Evolutionary conservation across 2,888 invertebrate species (phyloP).

Genomic region (Latrodectus elegans): DNA sequence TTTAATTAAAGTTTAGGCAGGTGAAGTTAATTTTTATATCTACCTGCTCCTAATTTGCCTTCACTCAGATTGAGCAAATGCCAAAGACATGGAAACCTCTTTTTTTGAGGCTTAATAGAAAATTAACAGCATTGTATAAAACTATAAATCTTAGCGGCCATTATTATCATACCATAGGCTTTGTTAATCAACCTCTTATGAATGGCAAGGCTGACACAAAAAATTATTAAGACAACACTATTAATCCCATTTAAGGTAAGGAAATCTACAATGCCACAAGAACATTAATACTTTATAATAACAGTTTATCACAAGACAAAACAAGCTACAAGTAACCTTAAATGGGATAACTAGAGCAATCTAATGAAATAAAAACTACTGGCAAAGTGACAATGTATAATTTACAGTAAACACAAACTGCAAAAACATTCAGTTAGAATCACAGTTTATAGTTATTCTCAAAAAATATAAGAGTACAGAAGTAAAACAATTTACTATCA

Average conservation of each 20-base stretch:
- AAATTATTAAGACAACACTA: constrained; percentile 44
- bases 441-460: neutral
- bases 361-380: constrained; percentile 39
- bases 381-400: constrained; percentile 58
- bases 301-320: constrained; percentile 22
- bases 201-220: constrained; percentile 64
- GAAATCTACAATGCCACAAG: constrained; percentile 10
- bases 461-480: neutral
- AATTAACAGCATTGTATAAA: constrained; percentile 58
- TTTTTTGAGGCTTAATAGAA: constrained; percentile 36
- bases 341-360: constrained; percentile 56
- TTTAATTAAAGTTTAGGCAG: neutral
- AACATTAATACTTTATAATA: neutral
- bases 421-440: neutral
- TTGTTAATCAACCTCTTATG: constrained; percentile 66
- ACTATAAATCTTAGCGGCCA: constrained; percentile 65
- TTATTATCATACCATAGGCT: constrained; percentile 69
- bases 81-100: constrained; percentile 23
- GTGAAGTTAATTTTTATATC: neutral
- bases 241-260: constrained; percentile 64
- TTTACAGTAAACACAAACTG: neutral
- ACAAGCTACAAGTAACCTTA: constrained; percentile 49
- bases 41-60: constrained; percentile 24
- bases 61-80: constrained; percentile 33
- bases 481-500: neutral